Base-by-base conservation (phyloP, 1,140 invertebrate genomes). In the Daktulosphaira vitifoliae region DNA sequence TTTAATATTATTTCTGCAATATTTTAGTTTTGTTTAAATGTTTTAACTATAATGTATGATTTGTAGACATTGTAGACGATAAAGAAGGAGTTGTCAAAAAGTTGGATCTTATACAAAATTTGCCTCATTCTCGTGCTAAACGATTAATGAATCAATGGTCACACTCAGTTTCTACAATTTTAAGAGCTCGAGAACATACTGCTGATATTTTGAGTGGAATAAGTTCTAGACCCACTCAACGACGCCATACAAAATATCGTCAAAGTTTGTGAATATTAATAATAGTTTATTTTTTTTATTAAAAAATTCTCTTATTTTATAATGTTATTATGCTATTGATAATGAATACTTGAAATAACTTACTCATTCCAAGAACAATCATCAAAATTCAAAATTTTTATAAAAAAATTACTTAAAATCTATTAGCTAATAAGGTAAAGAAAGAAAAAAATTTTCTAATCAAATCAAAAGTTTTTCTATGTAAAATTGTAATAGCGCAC, bases 111-210 rank as follows among this genome's bases (percentile, higher is more conserved):
- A 74, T 90, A 1, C 83, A 85, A 18, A 73, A 87, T 18, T 75
- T 88, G 65, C 88, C 88, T 11, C 80, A 84, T 72, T 86, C 85
- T 1, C 78, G 88, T 54, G 86, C 84, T 2, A 83, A 87, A 70
- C 79, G 88, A 22, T 75, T 89, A 15, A 76, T 92, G 1, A 88
- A 86, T 68, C 83, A 85, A 69, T 90, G 87, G 86, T 73, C 81
- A 46, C 84, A 88, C 76, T 84, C 86, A 11, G 79, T 84, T n/a
- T 86, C 86, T 68, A 77, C 89, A 11, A 82, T 87, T 78, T 73
- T 90, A 50, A 78, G 88, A 49, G 88, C 88, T 0, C 77, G 88
- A 15, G 86, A 90, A 73, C 89, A 92, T 73, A 82, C 88, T 5
- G 78, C 82, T 3, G 85, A 88, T 71, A 83, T 90, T 70, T 75